Percentiles rank a stretch among this genome's conserved stretches.
These are phyloP conservation scores for Chesias legatella DNA, from an alignment of 2,888 invertebrate species.

Conservation along the genomic window DNA sequence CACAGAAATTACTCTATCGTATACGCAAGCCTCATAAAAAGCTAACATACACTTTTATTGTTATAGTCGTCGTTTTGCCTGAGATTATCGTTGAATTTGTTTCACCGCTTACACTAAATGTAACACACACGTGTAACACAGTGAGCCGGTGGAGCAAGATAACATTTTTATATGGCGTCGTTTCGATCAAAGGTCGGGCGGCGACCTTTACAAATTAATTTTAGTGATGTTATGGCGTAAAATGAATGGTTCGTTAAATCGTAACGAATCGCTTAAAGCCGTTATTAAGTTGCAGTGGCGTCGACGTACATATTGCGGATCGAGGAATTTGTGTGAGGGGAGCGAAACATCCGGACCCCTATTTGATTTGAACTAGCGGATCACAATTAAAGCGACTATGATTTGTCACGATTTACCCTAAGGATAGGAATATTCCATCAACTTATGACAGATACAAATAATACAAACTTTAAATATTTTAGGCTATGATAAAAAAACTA, in stretches of 20 bases:
- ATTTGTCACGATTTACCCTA: conserved; percentile 48
- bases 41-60: conserved; percentile 23
- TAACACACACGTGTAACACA: conserved; percentile 34
- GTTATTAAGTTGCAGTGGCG: conserved; percentile 60
- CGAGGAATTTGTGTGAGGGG: conserved; percentile 39
- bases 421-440: conserved; percentile 10
- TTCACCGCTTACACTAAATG: conserved; percentile 27
- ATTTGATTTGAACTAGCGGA: conserved; percentile 48
- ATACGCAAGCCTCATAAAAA: conserved; percentile 28
- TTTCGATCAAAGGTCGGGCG: conserved; percentile 43
- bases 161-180: conserved; percentile 31
- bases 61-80: conserved; percentile 26
- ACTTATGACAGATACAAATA: not conserved
- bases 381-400: conserved; percentile 59
- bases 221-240: conserved; percentile 56
- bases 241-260: conserved; percentile 60
- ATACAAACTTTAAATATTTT: not conserved
- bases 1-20: conserved; percentile 20
- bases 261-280: conserved; percentile 70
- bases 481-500: not conserved
- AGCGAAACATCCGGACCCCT: conserved; percentile 36
- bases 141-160: conserved; percentile 25
- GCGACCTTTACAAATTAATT: conserved; percentile 59
- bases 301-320: conserved; percentile 61
- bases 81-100: conserved; percentile 26